Conservation (phyloP, 1,140 invertebrate genomes). For the Thaumetopoea pityocampa region DNA sequence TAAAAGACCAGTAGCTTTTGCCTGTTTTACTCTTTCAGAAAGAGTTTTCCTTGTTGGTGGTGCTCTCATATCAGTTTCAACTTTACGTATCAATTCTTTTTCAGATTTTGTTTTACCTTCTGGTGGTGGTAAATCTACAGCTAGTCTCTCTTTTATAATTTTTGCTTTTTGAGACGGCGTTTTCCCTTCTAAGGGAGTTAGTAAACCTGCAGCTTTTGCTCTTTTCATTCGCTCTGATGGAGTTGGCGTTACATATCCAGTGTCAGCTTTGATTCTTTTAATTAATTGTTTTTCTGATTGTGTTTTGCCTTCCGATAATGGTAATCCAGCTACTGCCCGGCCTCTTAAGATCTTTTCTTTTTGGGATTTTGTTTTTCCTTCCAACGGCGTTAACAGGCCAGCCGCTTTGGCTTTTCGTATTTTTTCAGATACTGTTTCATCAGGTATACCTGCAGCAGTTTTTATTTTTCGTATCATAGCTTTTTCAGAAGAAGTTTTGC, state of each 20-base stretch:
- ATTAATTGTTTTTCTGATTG: conserved; percentile 33
- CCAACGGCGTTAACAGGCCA: conserved; percentile 24
- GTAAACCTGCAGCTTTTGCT: conserved; percentile 12
- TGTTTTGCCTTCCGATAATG: conserved; percentile 30
- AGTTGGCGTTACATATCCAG: conserved; percentile 18
- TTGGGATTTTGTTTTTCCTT: conserved; percentile 29
- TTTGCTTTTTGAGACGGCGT: conserved; percentile 20
- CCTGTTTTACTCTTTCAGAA: too few relatives aligned
- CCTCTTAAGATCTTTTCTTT: conserved; percentile 37
- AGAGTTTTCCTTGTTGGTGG: too few relatives aligned
- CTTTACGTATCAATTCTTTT: conserved; percentile 26
- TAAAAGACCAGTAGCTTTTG: conserved; percentile 22
- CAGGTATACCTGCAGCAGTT: background rate
- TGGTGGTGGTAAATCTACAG: conserved; percentile 13
- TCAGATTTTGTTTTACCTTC: conserved; percentile 30
- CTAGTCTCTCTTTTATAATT: conserved; percentile 20
- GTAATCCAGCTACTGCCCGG: conserved; percentile 29
- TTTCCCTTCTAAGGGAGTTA: conserved; percentile 1
- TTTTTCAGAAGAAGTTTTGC: conserved; percentile 29
- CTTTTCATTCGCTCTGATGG: conserved; percentile 5
- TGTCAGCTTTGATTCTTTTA: conserved; percentile 25
- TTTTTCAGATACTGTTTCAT: conserved; percentile 8
- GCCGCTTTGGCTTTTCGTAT: conserved; percentile 25
- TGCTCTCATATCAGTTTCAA: conserved; percentile 19
- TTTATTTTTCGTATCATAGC: conserved; percentile 22